These are phyloP conservation scores for Nyctibius grandis DNA, from an alignment of 2,797 vertebrate species.

Conservation along the genomic window DNA sequence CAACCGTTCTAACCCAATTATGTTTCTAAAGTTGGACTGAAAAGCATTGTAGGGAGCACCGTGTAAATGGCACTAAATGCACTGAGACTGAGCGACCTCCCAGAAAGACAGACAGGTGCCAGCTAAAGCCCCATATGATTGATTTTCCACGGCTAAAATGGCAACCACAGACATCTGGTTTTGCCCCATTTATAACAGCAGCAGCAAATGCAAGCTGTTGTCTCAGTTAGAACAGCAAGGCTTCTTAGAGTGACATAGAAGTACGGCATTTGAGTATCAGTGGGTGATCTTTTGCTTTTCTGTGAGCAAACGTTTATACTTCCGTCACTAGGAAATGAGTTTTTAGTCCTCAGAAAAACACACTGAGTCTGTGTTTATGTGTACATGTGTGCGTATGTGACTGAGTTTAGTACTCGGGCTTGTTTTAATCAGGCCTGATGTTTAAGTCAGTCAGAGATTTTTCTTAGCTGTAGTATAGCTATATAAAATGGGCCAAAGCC, in stretches of 20 bases:
- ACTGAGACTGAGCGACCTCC: slow-evolving; percentile 26
- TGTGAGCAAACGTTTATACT: neutral
- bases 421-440: neutral
- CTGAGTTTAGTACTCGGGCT: neutral
- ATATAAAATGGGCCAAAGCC: neutral
- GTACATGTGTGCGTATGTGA: rapidly evolving
- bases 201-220: neutral
- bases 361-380: neutral
- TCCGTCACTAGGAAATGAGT: neutral
- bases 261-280: neutral
- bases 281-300: neutral
- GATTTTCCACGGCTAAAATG: slow-evolving; percentile 56
- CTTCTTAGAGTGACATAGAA: neutral
- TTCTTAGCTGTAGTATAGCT: neutral
- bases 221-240: neutral
- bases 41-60: slow-evolving; percentile 24
- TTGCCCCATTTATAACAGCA: neutral
- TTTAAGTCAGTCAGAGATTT: neutral
- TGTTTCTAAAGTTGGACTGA: slow-evolving; percentile 31
- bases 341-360: neutral
- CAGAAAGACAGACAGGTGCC: slow-evolving; percentile 63
- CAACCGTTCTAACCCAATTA: slow-evolving; percentile 55
- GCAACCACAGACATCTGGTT: slow-evolving; percentile 49
- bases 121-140: slow-evolving; percentile 59
- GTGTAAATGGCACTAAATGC: slow-evolving; percentile 18